A percentile compares a stretch with the other conserved stretches of the same genome.
Conservation (phyloP, 1,140 invertebrate genomes). For the Papilio xuthus region DNA sequence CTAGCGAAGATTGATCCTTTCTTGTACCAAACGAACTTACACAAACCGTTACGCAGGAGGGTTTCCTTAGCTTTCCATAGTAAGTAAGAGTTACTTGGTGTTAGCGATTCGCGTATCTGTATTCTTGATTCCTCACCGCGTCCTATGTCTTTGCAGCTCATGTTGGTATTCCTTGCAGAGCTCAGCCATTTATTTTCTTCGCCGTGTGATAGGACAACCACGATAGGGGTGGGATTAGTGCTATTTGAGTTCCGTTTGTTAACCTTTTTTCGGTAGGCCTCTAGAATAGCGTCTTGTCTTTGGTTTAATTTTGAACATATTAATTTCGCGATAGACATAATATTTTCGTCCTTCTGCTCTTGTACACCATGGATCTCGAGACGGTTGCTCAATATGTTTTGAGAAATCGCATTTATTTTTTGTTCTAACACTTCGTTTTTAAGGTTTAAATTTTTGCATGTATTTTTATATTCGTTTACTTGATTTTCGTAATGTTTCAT, state of each 20-base stretch:
- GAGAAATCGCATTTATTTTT: not conserved
- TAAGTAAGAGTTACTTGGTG: not conserved
- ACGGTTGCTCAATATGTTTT: not conserved
- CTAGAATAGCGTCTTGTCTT: not conserved
- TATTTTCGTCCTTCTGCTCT: conserved; percentile 3
- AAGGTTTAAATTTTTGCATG: conserved; percentile 15
- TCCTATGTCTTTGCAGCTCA: not conserved
- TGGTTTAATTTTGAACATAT: conserved; percentile 15
- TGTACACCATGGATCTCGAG: not conserved
- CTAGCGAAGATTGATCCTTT: not conserved
- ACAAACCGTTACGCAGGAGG: not conserved
- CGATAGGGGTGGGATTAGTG: not conserved
- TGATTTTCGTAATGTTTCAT: conserved; percentile 29
- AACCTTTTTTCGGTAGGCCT: not conserved
- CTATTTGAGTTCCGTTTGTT: not conserved
- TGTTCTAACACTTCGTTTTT: conserved; percentile 14
- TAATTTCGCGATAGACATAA: not conserved
- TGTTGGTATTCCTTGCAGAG: not conserved
- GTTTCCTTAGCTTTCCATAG: conserved; percentile 4
- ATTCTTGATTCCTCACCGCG: not conserved
- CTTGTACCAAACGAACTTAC: not conserved
- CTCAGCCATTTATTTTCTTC: not conserved
- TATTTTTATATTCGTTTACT: conserved; percentile 39
- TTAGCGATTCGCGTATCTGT: not conserved
- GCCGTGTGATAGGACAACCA: not conserved